phyloP scores from a whole-genome alignment of 2,113 vertebrate species.

The Nansenia antarctica region DNA sequence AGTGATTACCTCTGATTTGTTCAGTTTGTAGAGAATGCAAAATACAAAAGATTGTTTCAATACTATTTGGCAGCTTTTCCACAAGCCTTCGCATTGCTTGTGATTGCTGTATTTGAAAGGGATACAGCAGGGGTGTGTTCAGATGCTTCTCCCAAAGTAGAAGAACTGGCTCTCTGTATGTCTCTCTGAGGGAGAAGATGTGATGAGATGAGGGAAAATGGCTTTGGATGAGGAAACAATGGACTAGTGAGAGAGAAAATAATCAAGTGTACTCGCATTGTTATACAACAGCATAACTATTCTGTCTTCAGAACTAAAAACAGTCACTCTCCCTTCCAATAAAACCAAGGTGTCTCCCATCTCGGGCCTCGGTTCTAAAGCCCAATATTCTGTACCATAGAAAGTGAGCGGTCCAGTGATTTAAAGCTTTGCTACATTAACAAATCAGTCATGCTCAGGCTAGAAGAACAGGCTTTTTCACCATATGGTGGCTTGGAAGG shows the following conservation, averaged over 20 bases:
- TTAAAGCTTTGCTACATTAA: slow-evolving; percentile 67
- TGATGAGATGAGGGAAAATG: slow-evolving; percentile 13
- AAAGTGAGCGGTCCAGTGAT: slow-evolving; percentile 49
- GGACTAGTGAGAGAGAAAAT: neutral
- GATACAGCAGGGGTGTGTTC: neutral
- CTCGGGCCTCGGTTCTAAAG: neutral
- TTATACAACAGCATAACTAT: neutral
- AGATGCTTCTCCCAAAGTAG: slow-evolving; percentile 6
- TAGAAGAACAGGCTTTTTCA: slow-evolving; percentile 40
- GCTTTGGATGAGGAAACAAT: neutral
- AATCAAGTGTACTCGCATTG: no score
- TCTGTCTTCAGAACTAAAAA: neutral
- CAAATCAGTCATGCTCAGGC: slow-evolving; percentile 65
- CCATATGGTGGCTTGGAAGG: slow-evolving; percentile 66
- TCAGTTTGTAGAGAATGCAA: slow-evolving; percentile 18
- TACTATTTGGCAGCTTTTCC: neutral
- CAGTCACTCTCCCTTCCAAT: neutral
- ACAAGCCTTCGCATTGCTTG: neutral
- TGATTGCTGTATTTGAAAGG: no score
- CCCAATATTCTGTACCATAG: slow-evolving; percentile 19
- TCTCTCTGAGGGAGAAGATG: neutral
- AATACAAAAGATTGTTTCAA: slow-evolving; percentile 29
- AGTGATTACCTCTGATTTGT: slow-evolving; percentile 14
- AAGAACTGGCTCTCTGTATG: neutral
- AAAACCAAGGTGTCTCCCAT: neutral